Evolutionary conservation across 2,888 invertebrate species (phyloP).

Genomic region (Poecilobothrus nobilitatus): DNA sequence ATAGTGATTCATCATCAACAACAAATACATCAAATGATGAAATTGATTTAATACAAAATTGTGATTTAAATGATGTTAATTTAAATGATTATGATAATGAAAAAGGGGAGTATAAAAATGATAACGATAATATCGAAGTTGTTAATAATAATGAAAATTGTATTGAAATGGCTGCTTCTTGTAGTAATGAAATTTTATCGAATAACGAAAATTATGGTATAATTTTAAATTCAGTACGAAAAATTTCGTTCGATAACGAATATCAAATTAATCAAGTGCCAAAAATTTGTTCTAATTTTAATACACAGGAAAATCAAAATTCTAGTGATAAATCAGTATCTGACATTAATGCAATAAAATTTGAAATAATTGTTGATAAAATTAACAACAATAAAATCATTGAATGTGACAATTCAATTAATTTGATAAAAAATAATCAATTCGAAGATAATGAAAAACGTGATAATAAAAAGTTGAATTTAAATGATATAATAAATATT

Average conservation of each 20-base stretch:
- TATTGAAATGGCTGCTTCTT: constrained; percentile 25
- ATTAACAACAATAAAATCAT: neutral
- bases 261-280: neutral
- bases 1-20: constrained; percentile 20
- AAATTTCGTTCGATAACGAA: constrained; percentile 14
- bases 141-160: constrained; percentile 18
- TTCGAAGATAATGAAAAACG: neutral
- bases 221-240: constrained; percentile 21
- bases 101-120: neutral
- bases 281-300: neutral
- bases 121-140: constrained; percentile 15
- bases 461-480: neutral
- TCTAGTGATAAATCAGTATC: no score
- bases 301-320: neutral
- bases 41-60: constrained; percentile 30
- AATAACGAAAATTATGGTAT: constrained; percentile 23
- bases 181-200: constrained; percentile 29
- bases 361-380: neutral
- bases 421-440: neutral
- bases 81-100: constrained; percentile 10
- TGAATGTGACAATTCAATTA: neutral
- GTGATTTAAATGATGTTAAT: constrained; percentile 20
- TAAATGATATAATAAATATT: no score
- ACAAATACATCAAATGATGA: constrained; percentile 25
- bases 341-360: neutral